Evolutionary conservation across 53 echinoderm and acorn worm species (phyloP), one percentile per base, ranked within the genome.

Genomic region (Echinometra lucunter): DNA sequence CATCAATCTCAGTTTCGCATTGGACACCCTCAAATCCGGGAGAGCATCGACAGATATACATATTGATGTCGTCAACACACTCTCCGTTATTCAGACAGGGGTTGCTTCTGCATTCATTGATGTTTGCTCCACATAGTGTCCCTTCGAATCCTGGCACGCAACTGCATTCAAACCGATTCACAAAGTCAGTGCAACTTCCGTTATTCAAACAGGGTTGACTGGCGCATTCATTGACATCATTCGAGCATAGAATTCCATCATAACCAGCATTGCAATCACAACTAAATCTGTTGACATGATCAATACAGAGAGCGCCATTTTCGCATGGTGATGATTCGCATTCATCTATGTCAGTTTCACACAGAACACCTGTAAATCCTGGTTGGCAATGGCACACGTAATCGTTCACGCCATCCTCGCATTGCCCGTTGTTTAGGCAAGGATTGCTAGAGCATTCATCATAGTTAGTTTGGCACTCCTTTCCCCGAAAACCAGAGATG

Each of bases 61-160:
- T 95, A 55, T 96, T 94, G 16, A 78, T 93, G 57, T 95, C 89
- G 66, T 97, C 97, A n/a, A 96, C 28, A 88, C 98, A 98, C 17
- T 49, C 35, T 18, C 85, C 96, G 9, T 96, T 96, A 93, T 98
- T 97, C 66, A 85, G 74, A 58, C 98, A 98, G 0, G 98, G 98
- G 34, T 87, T 93, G 8, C 94, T 94, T 90, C 78, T 70, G 78
- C 98, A 98, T 87, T 97, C 98, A 95, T 97, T 90, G 58, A 97
- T 95, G 42, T 98, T 95, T 63, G 89, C 91, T 89, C 96, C 97
- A 63, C 98, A 98, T 30, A 90, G 85, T 17, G 85, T 87, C 3
- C 98, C 98, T n/a, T 94, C 90, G 82, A 74, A 98, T 8, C 98
- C 98, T 7, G 96, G 88, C 18, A 74, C 58, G 90, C 98, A 98